Base-by-base conservation (phyloP, 2,888 invertebrate genomes). In the Kuschelorhynchus macadamiae region DNA sequence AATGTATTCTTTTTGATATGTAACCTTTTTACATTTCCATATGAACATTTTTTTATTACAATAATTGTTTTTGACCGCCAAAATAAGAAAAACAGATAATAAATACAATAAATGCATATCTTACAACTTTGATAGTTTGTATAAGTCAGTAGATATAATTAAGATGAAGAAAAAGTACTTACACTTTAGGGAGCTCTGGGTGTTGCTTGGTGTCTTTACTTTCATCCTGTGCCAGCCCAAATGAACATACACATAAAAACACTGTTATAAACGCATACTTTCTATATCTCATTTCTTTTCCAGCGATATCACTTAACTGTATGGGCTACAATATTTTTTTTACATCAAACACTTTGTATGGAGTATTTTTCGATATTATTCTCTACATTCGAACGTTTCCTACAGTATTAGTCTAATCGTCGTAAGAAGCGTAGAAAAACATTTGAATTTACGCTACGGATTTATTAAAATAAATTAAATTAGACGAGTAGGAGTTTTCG, bases 151-250 rank as follows among this genome's bases (percentile, higher is more conserved):
- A n/a, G n/a, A n/a, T n/a, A n/a, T n/a, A n/a, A n/a, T n/a, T n/a
- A n/a, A n/a, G n/a, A n/a, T n/a, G n/a, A n/a, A n/a, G n/a, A n/a
- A n/a, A n/a, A n/a, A n/a, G n/a, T n/a, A 75, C 79, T 78, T 71
- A 80, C 80, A 80, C 59, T 72, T 78, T 78, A 8, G 77, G 68
- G 53, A 80, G 59, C 66, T 80, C 80, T 0, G 80, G 80, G 69
- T 79, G 80, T 70, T 79, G 79, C 59, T 80, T 79, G 16, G 75
- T 72, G 55, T 78, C 77, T 52, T 75, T 72, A 39, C 75, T 74
- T 17, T 53, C 53, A 20, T 53, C 41, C 39, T 53, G 53, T 4
- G 39, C 72, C 17, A 53, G 47, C 18, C 71, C 71, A n/a, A 70
- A 32, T 1, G 70, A 72, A 36, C 70, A 72, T 30, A 74, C 68